Percentiles rank a stretch among this genome's conserved stretches.
Evolutionary conservation across 64 coral and sea anemone genomes (phyloP).

Genomic region (Stylophora pistillata): DNA sequence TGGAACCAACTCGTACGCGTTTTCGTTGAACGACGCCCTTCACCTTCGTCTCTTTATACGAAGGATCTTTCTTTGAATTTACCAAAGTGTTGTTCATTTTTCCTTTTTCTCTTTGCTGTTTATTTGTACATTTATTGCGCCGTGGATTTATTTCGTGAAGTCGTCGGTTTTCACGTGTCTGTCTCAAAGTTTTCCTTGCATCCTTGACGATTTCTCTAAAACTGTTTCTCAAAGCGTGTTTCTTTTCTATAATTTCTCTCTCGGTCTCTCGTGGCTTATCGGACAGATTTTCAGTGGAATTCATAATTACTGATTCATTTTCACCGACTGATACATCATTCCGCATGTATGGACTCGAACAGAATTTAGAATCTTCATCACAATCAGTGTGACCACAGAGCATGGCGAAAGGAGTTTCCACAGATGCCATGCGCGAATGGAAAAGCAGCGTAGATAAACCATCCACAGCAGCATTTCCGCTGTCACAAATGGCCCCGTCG

Average conservation of each 20-base stretch:
- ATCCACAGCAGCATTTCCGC: not conserved
- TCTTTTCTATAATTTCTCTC: conserved; percentile 5
- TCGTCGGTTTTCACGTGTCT: not conserved
- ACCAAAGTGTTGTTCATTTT: not conserved
- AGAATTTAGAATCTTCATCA: not conserved
- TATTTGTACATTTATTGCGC: not conserved
- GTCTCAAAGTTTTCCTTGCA: not conserved
- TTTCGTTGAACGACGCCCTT: not conserved
- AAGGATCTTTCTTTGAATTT: not conserved
- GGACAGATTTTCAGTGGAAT: not conserved
- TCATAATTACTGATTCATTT: not conserved
- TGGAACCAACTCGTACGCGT: not conserved
- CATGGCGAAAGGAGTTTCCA: not conserved
- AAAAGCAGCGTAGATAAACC: not conserved
- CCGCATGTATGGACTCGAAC: not conserved
- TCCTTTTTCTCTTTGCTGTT: not conserved
- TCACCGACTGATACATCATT: not conserved
- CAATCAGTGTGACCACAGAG: not conserved
- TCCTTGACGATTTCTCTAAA: conserved; percentile 17
- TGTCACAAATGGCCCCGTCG: not conserved
- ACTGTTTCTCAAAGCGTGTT: conserved; percentile 2
- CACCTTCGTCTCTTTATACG: not conserved
- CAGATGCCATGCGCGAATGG: not conserved
- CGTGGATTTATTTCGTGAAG: not conserved
- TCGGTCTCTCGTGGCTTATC: not conserved